Evolutionary conservation across 1,140 invertebrate species (phyloP).

Genomic region (Formica exsecta): DNA sequence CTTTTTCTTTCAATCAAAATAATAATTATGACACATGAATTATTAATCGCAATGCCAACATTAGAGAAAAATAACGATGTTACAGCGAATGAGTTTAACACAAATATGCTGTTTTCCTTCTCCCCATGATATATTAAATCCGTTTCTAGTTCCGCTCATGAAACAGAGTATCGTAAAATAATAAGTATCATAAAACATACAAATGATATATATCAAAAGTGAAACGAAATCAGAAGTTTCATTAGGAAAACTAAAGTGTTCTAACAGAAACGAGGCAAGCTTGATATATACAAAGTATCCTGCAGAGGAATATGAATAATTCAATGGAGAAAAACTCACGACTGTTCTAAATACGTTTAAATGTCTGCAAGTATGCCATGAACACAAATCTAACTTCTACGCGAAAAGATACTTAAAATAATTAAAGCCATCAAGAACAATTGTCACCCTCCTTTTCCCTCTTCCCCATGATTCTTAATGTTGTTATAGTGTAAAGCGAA

Average conservation of each 20-base stretch:
- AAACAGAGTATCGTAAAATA: constrained; percentile 27
- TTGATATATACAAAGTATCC: constrained; percentile 36
- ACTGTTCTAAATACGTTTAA: constrained; percentile 59
- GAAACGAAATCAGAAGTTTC: constrained; percentile 47
- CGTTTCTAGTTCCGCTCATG: constrained; percentile 22
- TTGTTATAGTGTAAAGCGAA: neutral
- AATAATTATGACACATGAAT: constrained; percentile 5
- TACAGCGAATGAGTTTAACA: constrained; percentile 16
- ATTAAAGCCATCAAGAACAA: neutral
- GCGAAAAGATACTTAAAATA: constrained; percentile 13
- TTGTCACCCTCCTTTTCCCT: too few relatives aligned
- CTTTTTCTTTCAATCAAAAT: constrained; percentile 25
- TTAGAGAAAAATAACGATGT: constrained; percentile 3
- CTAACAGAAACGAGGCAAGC: constrained; percentile 1
- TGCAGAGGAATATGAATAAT: constrained; percentile 54
- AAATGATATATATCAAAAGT: constrained; percentile 15
- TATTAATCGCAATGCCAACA: constrained; percentile 32
- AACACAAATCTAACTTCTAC: constrained; percentile 45
- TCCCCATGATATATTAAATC: constrained; percentile 25
- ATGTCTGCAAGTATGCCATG: constrained; percentile 48
- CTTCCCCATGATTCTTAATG: neutral
- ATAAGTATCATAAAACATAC: constrained; percentile 19
- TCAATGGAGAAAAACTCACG: constrained; percentile 28
- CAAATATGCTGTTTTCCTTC: constrained; percentile 17
- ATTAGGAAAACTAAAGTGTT: constrained; percentile 23